Conservation (phyloP, 2,113 vertebrate species). For the Cottus gobio region DNA sequence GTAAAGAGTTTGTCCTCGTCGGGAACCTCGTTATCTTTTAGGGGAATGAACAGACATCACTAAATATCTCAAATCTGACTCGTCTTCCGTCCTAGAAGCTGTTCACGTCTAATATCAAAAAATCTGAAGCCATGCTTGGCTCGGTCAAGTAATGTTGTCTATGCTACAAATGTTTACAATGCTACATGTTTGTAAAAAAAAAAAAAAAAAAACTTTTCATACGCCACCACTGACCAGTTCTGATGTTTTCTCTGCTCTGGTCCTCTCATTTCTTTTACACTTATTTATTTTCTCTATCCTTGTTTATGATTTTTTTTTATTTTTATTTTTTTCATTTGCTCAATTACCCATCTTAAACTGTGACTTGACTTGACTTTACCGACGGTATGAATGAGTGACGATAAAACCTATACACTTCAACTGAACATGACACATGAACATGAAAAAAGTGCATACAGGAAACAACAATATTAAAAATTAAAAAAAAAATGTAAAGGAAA, state of each 20-base stretch:
- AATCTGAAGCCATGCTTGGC: slow-evolving; percentile 74
- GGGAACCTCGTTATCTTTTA: slow-evolving; percentile 50
- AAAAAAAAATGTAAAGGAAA: slow-evolving; percentile 75
- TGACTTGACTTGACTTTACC: slow-evolving; percentile 87
- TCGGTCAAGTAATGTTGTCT: slow-evolving; percentile 72
- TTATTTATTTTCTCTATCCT: slow-evolving; percentile 81
- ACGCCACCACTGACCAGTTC: slow-evolving; percentile 75
- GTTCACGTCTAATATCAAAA: slow-evolving; percentile 77
- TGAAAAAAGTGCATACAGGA: slow-evolving; percentile 66
- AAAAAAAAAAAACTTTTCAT: slow-evolving; percentile 63
- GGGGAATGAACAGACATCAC: slow-evolving; percentile 63
- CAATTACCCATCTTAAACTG: slow-evolving; percentile 80
- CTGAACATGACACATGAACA: slow-evolving; percentile 84
- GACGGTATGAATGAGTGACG: slow-evolving; percentile 88
- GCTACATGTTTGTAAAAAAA: slow-evolving; percentile 76
- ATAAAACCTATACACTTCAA: slow-evolving; percentile 78
- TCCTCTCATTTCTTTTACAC: slow-evolving; percentile 77
- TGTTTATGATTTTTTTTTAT: slow-evolving; percentile 37
- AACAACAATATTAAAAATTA: slow-evolving; percentile 75
- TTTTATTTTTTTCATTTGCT: slow-evolving; percentile 66
- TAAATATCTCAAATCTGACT: slow-evolving; percentile 74
- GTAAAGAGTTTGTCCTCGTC: slow-evolving; percentile 59
- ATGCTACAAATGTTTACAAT: slow-evolving; percentile 83
- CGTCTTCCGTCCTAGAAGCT: slow-evolving; percentile 86
- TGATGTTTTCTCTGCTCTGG: slow-evolving; percentile 71